These are phyloP conservation scores for Syrista parreyssii DNA, from an alignment of 2,888 invertebrate species.

Conservation along the genomic window DNA sequence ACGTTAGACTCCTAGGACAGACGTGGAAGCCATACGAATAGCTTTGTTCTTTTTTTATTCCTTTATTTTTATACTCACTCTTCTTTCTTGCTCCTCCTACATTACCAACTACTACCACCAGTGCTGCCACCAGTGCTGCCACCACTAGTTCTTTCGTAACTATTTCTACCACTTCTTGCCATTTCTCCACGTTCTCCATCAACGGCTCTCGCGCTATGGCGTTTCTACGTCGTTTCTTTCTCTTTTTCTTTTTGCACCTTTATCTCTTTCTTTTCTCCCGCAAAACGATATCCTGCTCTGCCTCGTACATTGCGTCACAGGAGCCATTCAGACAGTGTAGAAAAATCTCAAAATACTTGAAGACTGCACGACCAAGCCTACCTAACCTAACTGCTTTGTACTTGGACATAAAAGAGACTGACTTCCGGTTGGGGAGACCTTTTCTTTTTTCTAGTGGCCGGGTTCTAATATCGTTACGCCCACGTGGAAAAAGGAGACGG, in stretches of 20 bases:
- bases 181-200: background rate
- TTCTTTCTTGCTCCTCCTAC: background rate
- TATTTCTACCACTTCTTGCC: background rate
- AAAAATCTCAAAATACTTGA: background rate
- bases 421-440: background rate
- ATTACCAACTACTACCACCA: background rate
- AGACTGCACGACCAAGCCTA: background rate
- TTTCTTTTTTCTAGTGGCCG: background rate
- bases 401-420: background rate
- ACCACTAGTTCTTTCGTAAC: background rate
- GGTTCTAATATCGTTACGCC: background rate
- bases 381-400: background rate
- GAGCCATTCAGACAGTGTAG: background rate
- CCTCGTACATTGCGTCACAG: background rate
- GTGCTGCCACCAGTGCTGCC: background rate
- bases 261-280: conserved; percentile 5
- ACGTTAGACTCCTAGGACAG: conserved; percentile 18
- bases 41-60: background rate
- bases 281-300: background rate
- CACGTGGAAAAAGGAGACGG: background rate
- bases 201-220: background rate
- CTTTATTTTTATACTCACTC: background rate
- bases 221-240: background rate
- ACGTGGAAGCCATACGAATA: background rate
- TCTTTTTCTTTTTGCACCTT: background rate